Conservation (phyloP, 2,888 invertebrate species). For the Rotaria sp. region DNA sequence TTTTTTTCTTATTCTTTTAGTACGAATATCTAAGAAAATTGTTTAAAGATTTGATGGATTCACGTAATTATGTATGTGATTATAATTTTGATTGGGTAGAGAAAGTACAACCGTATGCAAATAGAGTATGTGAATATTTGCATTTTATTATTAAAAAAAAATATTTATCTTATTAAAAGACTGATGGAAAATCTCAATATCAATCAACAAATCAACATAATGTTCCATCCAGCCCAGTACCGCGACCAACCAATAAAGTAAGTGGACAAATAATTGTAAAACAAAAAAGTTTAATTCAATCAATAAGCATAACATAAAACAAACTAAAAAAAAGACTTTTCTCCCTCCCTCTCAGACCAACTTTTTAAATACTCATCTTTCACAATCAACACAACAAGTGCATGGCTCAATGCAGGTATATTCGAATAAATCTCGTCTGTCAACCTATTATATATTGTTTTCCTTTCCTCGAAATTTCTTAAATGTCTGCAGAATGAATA, state of each 20-base stretch:
- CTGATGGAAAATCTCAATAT: neutral
- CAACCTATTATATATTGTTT: neutral
- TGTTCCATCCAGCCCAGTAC: neutral
- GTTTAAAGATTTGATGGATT: constrained; percentile 38
- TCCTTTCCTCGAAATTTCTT: neutral
- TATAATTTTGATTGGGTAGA: constrained; percentile 40
- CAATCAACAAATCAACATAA: neutral
- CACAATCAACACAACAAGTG: neutral
- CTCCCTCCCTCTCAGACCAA: constrained; percentile 1
- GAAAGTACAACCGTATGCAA: constrained; percentile 28
- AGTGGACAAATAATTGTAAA: neutral
- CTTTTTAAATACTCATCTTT: neutral
- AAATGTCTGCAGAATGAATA: neutral
- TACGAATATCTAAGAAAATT: constrained; percentile 37
- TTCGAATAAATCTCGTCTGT: neutral
- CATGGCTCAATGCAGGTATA: constrained; percentile 26
- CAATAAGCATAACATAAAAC: neutral
- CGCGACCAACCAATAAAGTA: neutral
- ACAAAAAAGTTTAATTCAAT: too few relatives aligned
- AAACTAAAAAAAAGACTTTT: neutral
- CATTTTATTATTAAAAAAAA: neutral
- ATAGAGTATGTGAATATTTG: neutral
- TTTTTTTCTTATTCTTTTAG: neutral
- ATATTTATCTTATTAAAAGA: neutral
- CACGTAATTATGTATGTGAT: constrained; percentile 38